Evolutionary conservation across 2,113 vertebrate species (phyloP).

Genomic region (human (Homo sapiens)): GRCh38 chr9:1217501-1218000

Average conservation of each 20-base stretch:
- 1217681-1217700: neutral
- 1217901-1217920: neutral
- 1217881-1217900: neutral
- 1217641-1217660: neutral
- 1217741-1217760: neutral
- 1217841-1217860: conserved; percentile 18
- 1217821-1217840: neutral
- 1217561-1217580: conserved; percentile 29
- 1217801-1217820: neutral
- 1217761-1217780: neutral
- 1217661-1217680: neutral
- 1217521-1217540: conserved; percentile 59
- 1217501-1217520: neutral
- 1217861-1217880: neutral
- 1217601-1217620: neutral
- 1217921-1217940: neutral
- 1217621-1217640: neutral
- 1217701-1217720: neutral
- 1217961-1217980: neutral
- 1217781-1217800: conserved; percentile 3
- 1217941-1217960: neutral
- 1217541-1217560: conserved; percentile 52
- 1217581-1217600: conserved; percentile 41
- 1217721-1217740: neutral
- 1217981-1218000: neutral